Evolutionary conservation across 2,797 vertebrate species (phyloP).

Genomic region (Periparus ater): DNA sequence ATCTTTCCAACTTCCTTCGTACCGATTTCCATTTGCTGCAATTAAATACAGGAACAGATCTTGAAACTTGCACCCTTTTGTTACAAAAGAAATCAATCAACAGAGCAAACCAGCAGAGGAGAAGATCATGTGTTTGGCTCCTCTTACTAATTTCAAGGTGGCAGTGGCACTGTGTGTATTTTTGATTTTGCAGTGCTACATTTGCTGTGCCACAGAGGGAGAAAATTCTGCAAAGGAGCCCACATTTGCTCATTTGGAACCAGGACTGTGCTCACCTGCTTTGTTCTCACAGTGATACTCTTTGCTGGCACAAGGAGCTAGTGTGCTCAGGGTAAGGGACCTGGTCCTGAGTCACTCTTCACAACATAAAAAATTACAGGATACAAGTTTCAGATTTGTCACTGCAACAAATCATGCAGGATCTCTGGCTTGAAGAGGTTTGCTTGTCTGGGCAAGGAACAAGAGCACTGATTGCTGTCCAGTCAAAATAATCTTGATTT

Average conservation of each 20-base stretch:
- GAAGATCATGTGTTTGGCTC: neutral
- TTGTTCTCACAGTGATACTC: neutral
- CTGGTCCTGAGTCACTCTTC: neutral
- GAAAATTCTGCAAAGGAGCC: neutral
- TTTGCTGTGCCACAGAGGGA: neutral
- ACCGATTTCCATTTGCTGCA: constrained; percentile 85
- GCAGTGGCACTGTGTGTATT: neutral
- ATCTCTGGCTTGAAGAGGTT: neutral
- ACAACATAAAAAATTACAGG: neutral
- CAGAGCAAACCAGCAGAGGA: neutral
- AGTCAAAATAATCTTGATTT: constrained; percentile 52
- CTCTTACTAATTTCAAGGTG: neutral
- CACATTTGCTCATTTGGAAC: neutral
- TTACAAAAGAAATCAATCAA: neutral
- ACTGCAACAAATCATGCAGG: neutral
- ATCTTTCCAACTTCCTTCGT: constrained; percentile 86
- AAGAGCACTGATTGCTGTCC: neutral
- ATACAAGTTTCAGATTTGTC: neutral
- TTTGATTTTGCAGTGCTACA: neutral
- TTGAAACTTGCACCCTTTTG: neutral
- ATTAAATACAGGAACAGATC: neutral
- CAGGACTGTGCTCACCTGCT: neutral
- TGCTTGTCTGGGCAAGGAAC: constrained; percentile 24
- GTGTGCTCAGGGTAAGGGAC: neutral
- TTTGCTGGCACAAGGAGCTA: neutral